Evolutionary conservation across 2,113 vertebrate genomes (phyloP), one percentile per base, ranked within the genome.

Genomic region (Sialia sialis): DNA sequence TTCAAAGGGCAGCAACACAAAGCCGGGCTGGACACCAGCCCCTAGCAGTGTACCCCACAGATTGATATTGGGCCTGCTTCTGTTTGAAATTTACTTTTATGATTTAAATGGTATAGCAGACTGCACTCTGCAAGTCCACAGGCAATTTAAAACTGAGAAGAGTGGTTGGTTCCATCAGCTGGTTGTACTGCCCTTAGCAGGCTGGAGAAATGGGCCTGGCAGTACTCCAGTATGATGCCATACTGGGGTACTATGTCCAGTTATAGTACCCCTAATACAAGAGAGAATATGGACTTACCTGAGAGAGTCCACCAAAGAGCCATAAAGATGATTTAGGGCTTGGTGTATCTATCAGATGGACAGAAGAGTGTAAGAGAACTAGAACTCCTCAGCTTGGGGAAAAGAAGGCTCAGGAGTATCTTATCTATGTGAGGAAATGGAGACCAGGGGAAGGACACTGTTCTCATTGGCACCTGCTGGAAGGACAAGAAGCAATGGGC

Each of bases 281-380:
- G n/a, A n/a, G 15, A 52, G n/a, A 72, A 44, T 22, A n/a, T 0
- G 0, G n/a, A 6, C 16, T 19, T 16, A n/a, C 12, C 3, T 2
- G 27, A 77, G 17, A n/a, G 48, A 52, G 9, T 51, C 21, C 46
- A 52, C 21, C 3, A 44, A 86, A 68, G n/a, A 38, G 18, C 27
- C 46, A 29, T 32, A 69, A 60, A 44, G 46, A 18, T 68, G 38
- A 44, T n/a, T 77, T 38, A 54, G 55, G 22, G 27, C 27, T 60
- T 60, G 46, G 29, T 38, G 12, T 30, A 38, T 15, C 26, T 46
- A 46, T 60, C 63, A 77, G 27, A 38, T 46, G 27, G n/a, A 60
- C 27, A 44, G 38, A 76, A 68, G 52, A 59, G 26, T 36, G 17
- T 68, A 20, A 51, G 38, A 77, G 38, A 44, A 16, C 26, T 38